Evolutionary conservation across 2,113 vertebrate genomes (phyloP).

Genomic region (Psammodynastes pulverulentus): DNA sequence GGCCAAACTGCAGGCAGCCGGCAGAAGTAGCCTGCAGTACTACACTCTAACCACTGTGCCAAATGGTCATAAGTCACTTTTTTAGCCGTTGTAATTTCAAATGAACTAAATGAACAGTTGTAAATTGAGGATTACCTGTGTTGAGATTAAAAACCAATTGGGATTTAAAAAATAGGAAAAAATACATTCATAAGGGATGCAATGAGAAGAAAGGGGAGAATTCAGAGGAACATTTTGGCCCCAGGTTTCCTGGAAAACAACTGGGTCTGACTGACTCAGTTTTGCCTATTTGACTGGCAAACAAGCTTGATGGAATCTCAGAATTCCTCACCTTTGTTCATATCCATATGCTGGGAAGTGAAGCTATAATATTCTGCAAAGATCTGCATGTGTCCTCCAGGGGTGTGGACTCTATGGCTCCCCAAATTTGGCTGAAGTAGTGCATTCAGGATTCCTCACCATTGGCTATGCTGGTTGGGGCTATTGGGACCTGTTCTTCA

Average conservation of each 20-base stretch:
- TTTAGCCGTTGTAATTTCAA: too few relatives aligned
- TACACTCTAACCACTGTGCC: too few relatives aligned
- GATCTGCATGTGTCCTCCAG: not conserved
- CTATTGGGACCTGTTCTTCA: not conserved
- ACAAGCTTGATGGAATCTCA: not conserved
- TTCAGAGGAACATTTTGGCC: not conserved
- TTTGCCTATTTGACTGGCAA: not conserved
- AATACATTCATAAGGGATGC: not conserved
- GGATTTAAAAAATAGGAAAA: not conserved
- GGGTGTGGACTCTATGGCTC: not conserved
- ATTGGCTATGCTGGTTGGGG: not conserved
- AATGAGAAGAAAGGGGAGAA: not conserved
- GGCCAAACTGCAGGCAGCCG: too few relatives aligned
- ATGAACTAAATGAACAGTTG: too few relatives aligned
- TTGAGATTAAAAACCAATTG: not conserved
- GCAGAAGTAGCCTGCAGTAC: too few relatives aligned
- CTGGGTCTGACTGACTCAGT: not conserved
- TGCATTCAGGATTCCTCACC: not conserved
- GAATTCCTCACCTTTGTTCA: not conserved
- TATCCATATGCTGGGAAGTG: too few relatives aligned
- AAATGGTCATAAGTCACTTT: too few relatives aligned
- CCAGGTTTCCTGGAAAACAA: not conserved
- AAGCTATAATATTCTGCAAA: not conserved
- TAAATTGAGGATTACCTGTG: too few relatives aligned
- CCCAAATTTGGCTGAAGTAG: not conserved